phyloP scores from a whole-genome alignment of 2,113 vertebrate genomes.

The Tachysurus fulvidraco region DNA sequence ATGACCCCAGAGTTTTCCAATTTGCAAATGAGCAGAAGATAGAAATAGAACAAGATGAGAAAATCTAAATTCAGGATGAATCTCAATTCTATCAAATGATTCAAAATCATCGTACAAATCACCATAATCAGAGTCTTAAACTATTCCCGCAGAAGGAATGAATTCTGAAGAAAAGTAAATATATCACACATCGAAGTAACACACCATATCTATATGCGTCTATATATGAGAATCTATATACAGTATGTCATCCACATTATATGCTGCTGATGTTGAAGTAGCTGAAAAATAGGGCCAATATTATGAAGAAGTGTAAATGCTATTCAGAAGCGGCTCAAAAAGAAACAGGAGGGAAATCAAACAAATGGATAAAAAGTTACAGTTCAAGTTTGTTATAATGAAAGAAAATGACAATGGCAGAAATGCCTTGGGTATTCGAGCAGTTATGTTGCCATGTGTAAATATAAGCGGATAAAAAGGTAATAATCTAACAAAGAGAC shows the following conservation, averaged over 20 bases:
- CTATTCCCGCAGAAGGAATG: too few species aligned
- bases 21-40: too few species aligned
- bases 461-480: neutral
- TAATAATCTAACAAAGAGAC: constrained; percentile 17
- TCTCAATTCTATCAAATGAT: too few species aligned
- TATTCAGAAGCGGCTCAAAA: neutral
- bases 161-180: too few species aligned
- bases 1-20: too few species aligned
- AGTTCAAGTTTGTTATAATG: neutral
- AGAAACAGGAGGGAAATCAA: neutral
- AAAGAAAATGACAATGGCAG: neutral
- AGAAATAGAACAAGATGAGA: too few species aligned
- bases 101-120: too few species aligned
- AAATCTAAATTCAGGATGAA: too few species aligned
- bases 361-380: neutral
- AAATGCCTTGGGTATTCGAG: neutral
- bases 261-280: neutral
- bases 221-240: neutral
- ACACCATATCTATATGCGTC: too few species aligned
- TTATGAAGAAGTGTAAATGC: neutral
- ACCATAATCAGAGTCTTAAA: too few species aligned
- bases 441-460: neutral
- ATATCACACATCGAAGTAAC: too few species aligned
- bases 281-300: neutral
- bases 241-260: neutral